These are phyloP conservation scores for Papilio elwesi DNA, from an alignment of 2,888 invertebrate genomes.

Conservation along the genomic window DNA sequence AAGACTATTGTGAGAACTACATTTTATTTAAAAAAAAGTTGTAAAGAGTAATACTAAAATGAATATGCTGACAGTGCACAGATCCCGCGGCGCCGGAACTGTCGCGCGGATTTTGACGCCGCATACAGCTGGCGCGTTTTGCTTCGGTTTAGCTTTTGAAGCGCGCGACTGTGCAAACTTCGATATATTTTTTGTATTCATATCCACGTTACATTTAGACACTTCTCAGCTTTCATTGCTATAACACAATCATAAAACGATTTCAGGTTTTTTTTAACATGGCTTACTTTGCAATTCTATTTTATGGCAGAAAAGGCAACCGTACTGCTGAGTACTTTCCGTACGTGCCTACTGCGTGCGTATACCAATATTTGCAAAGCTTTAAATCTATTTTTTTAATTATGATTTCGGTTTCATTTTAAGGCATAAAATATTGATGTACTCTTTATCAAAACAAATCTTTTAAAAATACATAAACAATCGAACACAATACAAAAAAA, in stretches of 20 bases:
- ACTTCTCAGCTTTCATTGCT: not conserved
- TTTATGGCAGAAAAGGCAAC: not conserved
- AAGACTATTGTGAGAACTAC: not conserved
- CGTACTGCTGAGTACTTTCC: no score
- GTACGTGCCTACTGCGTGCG: no score
- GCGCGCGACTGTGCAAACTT: conserved; percentile 25
- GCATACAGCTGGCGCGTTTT: conserved; percentile 24
- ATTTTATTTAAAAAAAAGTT: no score
- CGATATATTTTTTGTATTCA: conserved; percentile 26
- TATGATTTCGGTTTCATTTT: not conserved
- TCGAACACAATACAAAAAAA: no score
- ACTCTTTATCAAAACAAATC: no score
- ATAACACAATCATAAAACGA: not conserved
- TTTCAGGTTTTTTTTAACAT: not conserved
- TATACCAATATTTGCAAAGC: not conserved
- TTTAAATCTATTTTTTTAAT: not conserved
- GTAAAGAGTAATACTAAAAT: not conserved
- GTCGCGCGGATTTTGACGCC: conserved; percentile 37
- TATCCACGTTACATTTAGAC: not conserved
- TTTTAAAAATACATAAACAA: no score
- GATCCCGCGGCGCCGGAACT: conserved; percentile 38
- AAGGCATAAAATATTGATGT: no score
- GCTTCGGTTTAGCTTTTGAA: conserved; percentile 31
- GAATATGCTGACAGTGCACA: conserved; percentile 34
- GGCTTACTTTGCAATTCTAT: not conserved